Base-by-base conservation (phyloP, 2,113 vertebrate genomes). In the Crotophaga sulcirostris region DNA sequence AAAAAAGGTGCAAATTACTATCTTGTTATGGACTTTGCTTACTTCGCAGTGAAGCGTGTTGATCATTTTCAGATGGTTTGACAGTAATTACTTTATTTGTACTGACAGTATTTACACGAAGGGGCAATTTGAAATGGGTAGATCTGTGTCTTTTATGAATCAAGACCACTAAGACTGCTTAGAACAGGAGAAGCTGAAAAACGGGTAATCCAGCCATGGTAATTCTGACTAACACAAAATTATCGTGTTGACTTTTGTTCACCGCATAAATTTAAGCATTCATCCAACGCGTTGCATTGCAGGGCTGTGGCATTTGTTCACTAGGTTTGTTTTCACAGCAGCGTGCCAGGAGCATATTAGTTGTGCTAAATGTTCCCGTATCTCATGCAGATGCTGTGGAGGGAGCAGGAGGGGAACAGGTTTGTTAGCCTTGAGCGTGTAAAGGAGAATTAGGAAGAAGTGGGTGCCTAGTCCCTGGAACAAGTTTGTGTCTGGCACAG, bases 1-100 rank as follows among this genome's bases (percentile, higher is more conserved):
- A 69, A 59, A 91, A 93, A 96, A 94, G 93, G 96, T 97, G 97
- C 70, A 97, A 97, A 97, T 97, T 90, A 40, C 86, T 95, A 76
- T 98, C 92, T 95, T 96, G 91, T 94, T 96, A 86, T 67, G 90
- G 81, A 81, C 68, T 88, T 90, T 93, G 70, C 82, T 94, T 95
- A 83, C 69, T 94, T 92, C 26, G 1, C 67, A 75, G 45, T 1
- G 2, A 96, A 94, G 69, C 42, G 29, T 77, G 84, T 90, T 96
- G 96, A 97, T 97, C 26, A 67, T 90, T 97, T 97, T 97, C 94
- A 96, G 94, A 95, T 95, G 97, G 56, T 55, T 93, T 87, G 66
- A 72, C 55, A 40, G 92, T 89, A 96, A 94, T 87, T 78, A 76
- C 79, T 92, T 89, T 91, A 96, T 93, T 96, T 95, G 56, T 87